phyloP scores from a whole-genome alignment of 2,888 invertebrate genomes.

The Drosophila multiciliata region DNA sequence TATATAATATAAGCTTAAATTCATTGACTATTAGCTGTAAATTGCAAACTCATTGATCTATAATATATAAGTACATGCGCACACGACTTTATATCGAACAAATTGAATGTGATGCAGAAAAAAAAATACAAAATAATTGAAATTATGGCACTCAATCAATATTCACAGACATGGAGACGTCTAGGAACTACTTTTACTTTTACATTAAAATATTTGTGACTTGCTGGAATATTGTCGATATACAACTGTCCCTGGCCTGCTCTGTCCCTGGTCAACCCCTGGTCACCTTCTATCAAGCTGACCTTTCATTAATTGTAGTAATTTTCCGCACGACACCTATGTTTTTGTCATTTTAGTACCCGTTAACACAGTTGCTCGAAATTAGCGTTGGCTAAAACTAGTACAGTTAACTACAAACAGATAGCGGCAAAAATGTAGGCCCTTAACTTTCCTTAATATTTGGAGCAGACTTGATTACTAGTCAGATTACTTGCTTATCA shows the following conservation, averaged over 20 bases:
- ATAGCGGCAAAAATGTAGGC: slow-evolving; percentile 29
- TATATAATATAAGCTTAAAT: not conserved
- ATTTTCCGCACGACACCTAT: slow-evolving; percentile 56
- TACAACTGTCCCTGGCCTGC: not conserved
- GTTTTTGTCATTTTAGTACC: not conserved
- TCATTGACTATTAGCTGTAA: slow-evolving; percentile 10
- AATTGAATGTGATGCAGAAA: not conserved
- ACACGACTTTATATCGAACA: not conserved
- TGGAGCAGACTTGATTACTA: not conserved
- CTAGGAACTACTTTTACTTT: slow-evolving; percentile 30
- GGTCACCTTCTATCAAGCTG: slow-evolving; percentile 43
- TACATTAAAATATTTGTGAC: slow-evolving; percentile 14
- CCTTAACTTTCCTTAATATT: not conserved
- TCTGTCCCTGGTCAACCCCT: not conserved
- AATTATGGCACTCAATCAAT: slow-evolving; percentile 15
- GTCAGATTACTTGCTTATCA: slow-evolving; percentile 5
- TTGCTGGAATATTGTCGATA: not conserved
- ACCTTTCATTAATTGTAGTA: slow-evolving; percentile 71
- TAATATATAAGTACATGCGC: not conserved
- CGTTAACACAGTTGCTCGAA: slow-evolving; percentile 37
- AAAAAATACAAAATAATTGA: not conserved
- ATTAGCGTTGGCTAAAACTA: slow-evolving; percentile 11
- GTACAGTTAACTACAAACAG: slow-evolving; percentile 19
- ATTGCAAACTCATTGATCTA: slow-evolving; percentile 8
- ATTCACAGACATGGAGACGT: slow-evolving; percentile 30